Conservation (phyloP, 2,888 invertebrate species). For the Sminthurides aquaticus region DNA sequence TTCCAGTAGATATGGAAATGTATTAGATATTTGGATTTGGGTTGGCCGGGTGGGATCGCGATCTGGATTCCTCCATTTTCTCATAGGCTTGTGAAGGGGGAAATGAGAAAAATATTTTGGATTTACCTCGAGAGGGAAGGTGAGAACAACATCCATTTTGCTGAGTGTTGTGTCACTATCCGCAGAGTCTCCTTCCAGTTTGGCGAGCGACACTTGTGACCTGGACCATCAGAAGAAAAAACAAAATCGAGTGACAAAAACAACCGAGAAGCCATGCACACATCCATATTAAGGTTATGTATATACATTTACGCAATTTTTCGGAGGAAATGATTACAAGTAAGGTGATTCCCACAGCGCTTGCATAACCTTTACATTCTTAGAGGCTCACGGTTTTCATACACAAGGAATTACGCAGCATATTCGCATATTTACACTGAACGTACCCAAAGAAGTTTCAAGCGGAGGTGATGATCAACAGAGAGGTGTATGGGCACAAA, state of each 20-base stretch:
- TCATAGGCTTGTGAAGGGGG: too few relatives aligned
- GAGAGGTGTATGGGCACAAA: too few relatives aligned
- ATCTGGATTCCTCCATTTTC: too few relatives aligned
- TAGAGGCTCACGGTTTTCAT: neutral
- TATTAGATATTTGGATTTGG: too few relatives aligned
- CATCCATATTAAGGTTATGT: neutral
- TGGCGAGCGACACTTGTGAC: conserved; percentile 84
- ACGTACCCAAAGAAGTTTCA: too few relatives aligned
- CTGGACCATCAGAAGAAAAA: conserved; percentile 49
- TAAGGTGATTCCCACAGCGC: neutral
- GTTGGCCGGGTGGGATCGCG: too few relatives aligned
- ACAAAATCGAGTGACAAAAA: conserved; percentile 26
- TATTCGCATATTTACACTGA: neutral
- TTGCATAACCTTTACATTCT: neutral
- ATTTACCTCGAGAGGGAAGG: conserved; percentile 85
- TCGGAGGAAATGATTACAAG: too few relatives aligned
- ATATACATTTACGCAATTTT: neutral
- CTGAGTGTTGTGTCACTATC: conserved; percentile 92
- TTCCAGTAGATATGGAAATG: too few relatives aligned
- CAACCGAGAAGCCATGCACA: conserved; percentile 10
- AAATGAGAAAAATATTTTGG: too few relatives aligned
- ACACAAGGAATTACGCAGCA: neutral
- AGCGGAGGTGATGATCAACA: neutral
- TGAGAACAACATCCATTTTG: conserved; percentile 95
- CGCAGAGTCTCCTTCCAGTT: conserved; percentile 88